Base-by-base conservation (phyloP, 2,888 invertebrate species). In the Hoplodrina blanda region DNA sequence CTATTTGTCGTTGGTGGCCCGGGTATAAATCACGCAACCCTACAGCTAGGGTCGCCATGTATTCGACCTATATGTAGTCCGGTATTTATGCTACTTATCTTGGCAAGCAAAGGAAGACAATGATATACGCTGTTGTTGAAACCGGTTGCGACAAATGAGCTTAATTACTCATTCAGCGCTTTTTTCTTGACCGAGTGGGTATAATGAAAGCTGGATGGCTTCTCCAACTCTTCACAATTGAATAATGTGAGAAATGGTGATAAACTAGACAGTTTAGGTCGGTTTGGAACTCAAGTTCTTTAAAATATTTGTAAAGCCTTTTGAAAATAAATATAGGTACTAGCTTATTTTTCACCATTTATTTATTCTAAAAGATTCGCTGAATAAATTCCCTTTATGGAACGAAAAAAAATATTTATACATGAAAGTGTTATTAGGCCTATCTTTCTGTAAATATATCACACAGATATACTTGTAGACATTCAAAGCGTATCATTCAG, bases 1-100 rank as follows among this genome's bases (percentile, higher is more conserved):
- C 93, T 94, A 94, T 95, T 95, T 95, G 93, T 95, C 94, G 94
- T 93, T 87, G 89, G 90, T 87, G 89, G 91, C 89, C 88, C 88
- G 86, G 84, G 88, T 90, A 93, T 95, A 95, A 94, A 95, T 95
- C 95, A 94, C 90, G 90, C 90, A 88, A 89, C 93, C 93, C 91
- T 87, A 80, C 84, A 62, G 78, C 74, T 83, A 89, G 89, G 89
- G 89, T 83, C 84, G 81, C 83, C 88, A 80, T 79, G 81, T 81
- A 81, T 82, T 76, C 83, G 80, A 80, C 83, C 76, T 82, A 81
- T 77, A 76, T 82, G 81, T 83, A 79, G 82, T 83, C 83, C 84
- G 84, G 84, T 88, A 84, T 85, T 83, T 85, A 86, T 87, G 84
- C 84, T 77, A 83, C 83, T 81, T 81, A 81, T 84, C 85, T 78